Evolutionary conservation across 2,888 invertebrate species (phyloP).

Genomic region (Acanthosoma haemorrhoidale): DNA sequence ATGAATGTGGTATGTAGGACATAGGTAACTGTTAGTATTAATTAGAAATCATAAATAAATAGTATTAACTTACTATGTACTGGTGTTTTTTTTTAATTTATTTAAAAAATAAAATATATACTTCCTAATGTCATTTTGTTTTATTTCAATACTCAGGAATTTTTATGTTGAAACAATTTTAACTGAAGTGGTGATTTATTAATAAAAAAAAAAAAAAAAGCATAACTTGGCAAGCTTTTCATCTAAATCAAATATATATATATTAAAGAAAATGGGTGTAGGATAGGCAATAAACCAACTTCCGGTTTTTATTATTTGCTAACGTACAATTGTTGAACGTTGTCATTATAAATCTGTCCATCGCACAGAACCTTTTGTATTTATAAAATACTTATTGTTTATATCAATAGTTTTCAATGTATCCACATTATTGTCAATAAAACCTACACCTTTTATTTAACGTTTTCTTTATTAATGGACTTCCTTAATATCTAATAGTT

Average conservation of each 20-base stretch:
- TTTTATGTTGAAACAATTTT: not conserved
- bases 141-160: slow-evolving; percentile 27
- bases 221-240: slow-evolving; percentile 37
- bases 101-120: slow-evolving; percentile 11
- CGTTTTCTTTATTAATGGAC: not conserved
- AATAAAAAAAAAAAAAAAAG: no score
- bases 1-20: slow-evolving; percentile 38
- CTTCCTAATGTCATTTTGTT: slow-evolving; percentile 17
- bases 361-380: slow-evolving; percentile 39
- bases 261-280: slow-evolving; percentile 36
- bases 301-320: not conserved
- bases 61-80: slow-evolving; percentile 28
- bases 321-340: slow-evolving; percentile 1
- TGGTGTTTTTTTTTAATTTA: slow-evolving; percentile 22
- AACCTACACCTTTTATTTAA: slow-evolving; percentile 40
- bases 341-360: slow-evolving; percentile 25
- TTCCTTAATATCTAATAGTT: not conserved
- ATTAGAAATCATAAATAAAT: slow-evolving; percentile 24
- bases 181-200: slow-evolving; percentile 28
- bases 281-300: slow-evolving; percentile 22
- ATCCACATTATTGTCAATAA: slow-evolving; percentile 41
- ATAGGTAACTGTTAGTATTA: slow-evolving; percentile 33
- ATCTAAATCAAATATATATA: slow-evolving; percentile 36
- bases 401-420: slow-evolving; percentile 39
- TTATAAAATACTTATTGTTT: slow-evolving; percentile 31